Percentiles rank a stretch among this genome's conserved stretches.
phyloP scores from a whole-genome alignment of 2,888 invertebrate species.

The Metalampra italica region DNA sequence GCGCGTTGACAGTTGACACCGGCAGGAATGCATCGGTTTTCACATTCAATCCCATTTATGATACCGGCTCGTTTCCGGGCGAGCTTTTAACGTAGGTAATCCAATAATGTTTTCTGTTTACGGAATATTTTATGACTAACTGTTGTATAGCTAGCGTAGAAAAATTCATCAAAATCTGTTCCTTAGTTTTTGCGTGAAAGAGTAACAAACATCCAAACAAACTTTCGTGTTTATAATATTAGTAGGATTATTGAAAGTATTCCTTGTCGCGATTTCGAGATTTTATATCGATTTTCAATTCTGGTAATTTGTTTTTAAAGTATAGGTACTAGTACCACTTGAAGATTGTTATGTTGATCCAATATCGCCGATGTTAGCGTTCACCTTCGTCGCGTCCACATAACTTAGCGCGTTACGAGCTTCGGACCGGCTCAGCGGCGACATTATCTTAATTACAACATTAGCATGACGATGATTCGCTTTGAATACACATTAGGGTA shows the following conservation, averaged over 20 bases:
- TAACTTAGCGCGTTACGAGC: conserved; percentile 13
- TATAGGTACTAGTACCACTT: neutral
- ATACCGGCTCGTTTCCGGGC: conserved; percentile 6
- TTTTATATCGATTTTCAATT: neutral
- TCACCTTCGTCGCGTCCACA: conserved; percentile 12
- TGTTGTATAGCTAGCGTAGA: too few species aligned
- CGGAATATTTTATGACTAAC: conserved; percentile 3
- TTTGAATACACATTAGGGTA: conserved; percentile 41
- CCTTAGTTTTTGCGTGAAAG: too few species aligned
- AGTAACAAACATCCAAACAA: too few species aligned
- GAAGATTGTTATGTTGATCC: conserved; percentile 1
- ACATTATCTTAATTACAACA: conserved; percentile 59
- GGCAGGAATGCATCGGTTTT: conserved; percentile 22
- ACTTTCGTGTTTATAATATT: neutral
- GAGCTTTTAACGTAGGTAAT: conserved; percentile 14
- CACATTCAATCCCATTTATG: conserved; percentile 21
- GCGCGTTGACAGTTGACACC: conserved; percentile 11
- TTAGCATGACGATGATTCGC: conserved; percentile 55
- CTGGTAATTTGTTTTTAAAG: neutral
- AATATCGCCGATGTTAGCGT: conserved; percentile 6
- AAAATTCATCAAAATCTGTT: too few species aligned
- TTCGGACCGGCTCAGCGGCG: conserved; percentile 38
- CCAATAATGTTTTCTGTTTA: conserved; percentile 4
- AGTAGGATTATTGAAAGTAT: neutral
- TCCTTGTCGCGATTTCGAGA: conserved; percentile 5